Conservation (phyloP, 2,113 vertebrate species). For the Leuciscus idus region DNA sequence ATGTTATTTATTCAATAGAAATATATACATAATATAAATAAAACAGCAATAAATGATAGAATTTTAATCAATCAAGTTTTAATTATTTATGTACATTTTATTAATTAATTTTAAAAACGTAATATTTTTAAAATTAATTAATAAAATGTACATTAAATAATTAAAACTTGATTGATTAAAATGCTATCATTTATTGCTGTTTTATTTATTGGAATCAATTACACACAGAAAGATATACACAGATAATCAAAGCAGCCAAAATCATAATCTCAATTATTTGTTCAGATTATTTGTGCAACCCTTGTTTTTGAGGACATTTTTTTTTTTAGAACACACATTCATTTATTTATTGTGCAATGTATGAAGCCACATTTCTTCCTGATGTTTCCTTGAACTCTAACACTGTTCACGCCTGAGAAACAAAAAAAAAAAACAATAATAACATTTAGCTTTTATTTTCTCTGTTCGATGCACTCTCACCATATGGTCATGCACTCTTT, state of each 20-base stretch:
- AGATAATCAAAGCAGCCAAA: neutral
- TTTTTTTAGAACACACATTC: neutral
- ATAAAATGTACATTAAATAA: neutral
- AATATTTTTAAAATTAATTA: neutral
- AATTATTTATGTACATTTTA: neutral
- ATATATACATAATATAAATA: no score
- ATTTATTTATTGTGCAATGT: neutral
- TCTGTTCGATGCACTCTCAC: constrained; percentile 19
- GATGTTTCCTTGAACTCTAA: neutral
- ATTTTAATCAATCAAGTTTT: neutral
- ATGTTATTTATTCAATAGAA: neutral
- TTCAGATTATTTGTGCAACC: neutral
- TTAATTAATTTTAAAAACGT: neutral
- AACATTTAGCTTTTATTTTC: neutral
- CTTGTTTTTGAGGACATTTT: neutral
- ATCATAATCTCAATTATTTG: neutral
- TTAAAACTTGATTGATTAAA: neutral
- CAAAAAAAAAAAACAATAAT: neutral
- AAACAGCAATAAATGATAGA: neutral
- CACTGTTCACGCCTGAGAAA: neutral
- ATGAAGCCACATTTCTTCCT: neutral
- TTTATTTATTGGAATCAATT: neutral
- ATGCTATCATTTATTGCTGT: neutral
- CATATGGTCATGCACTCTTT: constrained; percentile 32
- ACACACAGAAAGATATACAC: neutral